Conservation (phyloP, 1,140 invertebrate genomes). For the Atopsyche davidsoni region DNA sequence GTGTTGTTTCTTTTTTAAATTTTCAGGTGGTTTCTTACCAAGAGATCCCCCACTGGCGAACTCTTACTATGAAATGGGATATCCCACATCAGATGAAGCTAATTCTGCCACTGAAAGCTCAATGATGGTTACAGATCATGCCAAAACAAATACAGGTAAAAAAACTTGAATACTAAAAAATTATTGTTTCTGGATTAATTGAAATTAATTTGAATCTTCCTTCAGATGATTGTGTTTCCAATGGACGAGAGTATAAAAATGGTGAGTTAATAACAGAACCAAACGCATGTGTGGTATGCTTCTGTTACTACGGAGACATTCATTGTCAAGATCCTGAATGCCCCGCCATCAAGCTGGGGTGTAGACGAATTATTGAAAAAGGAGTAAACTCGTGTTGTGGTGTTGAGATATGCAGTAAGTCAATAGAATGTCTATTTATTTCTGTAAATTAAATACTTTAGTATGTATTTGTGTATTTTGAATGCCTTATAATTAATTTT, state of each 20-base stretch:
- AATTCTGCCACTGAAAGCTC: constrained; percentile 23
- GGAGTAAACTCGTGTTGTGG: constrained; percentile 45
- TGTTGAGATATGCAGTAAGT: constrained; percentile 47
- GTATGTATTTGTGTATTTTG: constrained; percentile 8
- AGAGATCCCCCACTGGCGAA: constrained; percentile 55
- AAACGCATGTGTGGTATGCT: constrained; percentile 46
- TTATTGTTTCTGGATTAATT: background rate
- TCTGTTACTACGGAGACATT: constrained; percentile 51
- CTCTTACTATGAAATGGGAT: constrained; percentile 49
- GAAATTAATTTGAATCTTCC: background rate
- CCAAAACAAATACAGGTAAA: constrained; percentile 25
- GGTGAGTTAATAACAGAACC: constrained; percentile 46
- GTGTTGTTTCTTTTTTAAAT: background rate
- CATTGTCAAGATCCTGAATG: constrained; percentile 51
- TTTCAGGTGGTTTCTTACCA: constrained; percentile 60
- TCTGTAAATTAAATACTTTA: background rate
- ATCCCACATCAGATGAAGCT: constrained; percentile 37
- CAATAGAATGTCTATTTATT: background rate
- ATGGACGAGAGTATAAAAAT: constrained; percentile 43
- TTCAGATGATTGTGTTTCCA: constrained; percentile 41
- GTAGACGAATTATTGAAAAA: constrained; percentile 37
- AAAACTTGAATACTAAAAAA: background rate
- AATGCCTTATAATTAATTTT: no score
- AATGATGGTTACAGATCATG: constrained; percentile 22
- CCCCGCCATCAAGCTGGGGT: constrained; percentile 41